Evolutionary conservation across 1,140 invertebrate genomes (phyloP), one percentile per base, ranked within the genome.

Genomic region (Drosophila ohnishii): DNA sequence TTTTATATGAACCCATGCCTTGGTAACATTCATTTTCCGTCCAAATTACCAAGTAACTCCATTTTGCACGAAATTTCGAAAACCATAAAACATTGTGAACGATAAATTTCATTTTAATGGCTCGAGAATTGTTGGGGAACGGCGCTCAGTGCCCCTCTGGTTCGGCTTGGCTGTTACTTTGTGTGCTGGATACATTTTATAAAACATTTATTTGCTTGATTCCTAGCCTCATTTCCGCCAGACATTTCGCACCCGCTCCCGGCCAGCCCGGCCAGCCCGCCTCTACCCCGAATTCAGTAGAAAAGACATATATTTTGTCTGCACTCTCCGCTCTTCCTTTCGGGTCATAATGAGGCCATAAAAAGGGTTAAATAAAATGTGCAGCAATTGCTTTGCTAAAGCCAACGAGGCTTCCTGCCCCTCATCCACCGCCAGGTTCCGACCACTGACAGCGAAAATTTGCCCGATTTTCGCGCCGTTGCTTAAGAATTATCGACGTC

Each of bases 341-440:
- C 16, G 32, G 80, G 72, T 76, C 71, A 85, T 88, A 88, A 88
- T 88, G 85, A 88, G 85, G 84, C 84, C 80, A 88, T 88, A 88
- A 88, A 88, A 89, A 84, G 85, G 84, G 84, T 88, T 88, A 88
- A 88, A 84, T 88, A 88, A 88, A 88, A 89, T 88, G 84, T 80
- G 85, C 85, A 84, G 77, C 85, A 88, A 84, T 89, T 89, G 85
- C 85, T 78, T 78, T 64, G 57, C 65, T 58, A 78, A 67, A 76
- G 71, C 78, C 77, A 81, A 74, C 53, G 59, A 50, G 72, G 70
- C 40, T 28, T 35, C 32, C 39, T 32, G 3, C 7, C 16, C 16
- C 48, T 13, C n/a, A 6, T 5, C 51, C 16, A 48, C 40, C 48
- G 67, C 40, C 40, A 40, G 34, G 34, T 50, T 65, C 44, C 59